Base-by-base conservation (phyloP, 2,113 vertebrate genomes). In the Etheostoma cragini region DNA sequence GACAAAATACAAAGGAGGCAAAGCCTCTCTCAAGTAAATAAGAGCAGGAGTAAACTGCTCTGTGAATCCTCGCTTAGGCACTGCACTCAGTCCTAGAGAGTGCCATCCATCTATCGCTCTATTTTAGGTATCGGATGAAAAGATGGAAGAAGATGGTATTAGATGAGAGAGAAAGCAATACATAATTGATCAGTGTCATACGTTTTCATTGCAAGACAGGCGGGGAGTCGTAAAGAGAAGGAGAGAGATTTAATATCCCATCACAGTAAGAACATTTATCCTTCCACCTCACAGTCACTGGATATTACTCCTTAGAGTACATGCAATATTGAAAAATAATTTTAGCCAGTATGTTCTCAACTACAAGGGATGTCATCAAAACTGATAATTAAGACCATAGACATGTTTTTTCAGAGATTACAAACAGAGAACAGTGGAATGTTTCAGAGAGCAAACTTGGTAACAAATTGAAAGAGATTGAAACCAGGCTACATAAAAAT, bases 181-280 rank as follows among this genome's bases (percentile, higher is more conserved):
- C 85, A 93, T 93, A 91, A 91, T 89, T 90, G 77, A 93, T 89
- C 62, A 83, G 76, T 58, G 83, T 83, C 57, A 42, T 89, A 86
- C 84, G 89, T 90, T 83, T 76, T 54, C 6, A 17, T 38, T 30
- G 50, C n/a, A 60, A 76, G 80, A 84, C 60, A 49, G 64, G 62
- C 62, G 10, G 15, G 45, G 17, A 68, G 26, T 68, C 33, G 72
- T 71, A 80, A 57, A 77, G 68, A 70, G 69, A 65, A 33, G 61
- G 58, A 62, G 30, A 82, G 58, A 86, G 52, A 87, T 67, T 78
- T 65, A 78, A 61, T 78, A 63, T 57, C 38, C 14, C 33, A 58
- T 30, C 78, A 61, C 6, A 38, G 57, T 65, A 22, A 80, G 22
- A 66, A 63, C 72, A 21, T 64, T 64, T 80, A 35, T 61, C 38